Conservation (phyloP, 2,888 invertebrate genomes). For the Sussaba pulchella region DNA sequence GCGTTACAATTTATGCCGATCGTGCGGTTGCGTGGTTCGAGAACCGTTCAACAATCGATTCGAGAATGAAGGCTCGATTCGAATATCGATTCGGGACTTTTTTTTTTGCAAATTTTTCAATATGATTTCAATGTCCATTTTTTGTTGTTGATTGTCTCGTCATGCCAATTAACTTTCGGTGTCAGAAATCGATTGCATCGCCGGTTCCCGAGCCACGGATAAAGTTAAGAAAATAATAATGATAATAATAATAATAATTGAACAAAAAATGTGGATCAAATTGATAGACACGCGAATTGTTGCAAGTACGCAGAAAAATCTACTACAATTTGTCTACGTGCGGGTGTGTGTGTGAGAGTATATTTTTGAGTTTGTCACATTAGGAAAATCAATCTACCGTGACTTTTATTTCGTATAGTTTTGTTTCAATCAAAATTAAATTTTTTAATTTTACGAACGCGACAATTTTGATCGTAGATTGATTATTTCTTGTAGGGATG, state of each 20-base stretch:
- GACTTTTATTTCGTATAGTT: too few species aligned
- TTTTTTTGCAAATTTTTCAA: not conserved
- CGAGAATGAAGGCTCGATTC: not conserved
- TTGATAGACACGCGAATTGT: constrained; percentile 1
- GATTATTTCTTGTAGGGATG: not conserved
- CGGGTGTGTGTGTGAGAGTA: too few species aligned
- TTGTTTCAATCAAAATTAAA: too few species aligned
- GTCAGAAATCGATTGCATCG: not conserved
- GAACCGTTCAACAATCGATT: constrained; percentile 15
- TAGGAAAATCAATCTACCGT: too few species aligned
- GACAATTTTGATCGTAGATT: not conserved
- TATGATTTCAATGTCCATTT: too few species aligned
- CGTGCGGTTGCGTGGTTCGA: constrained; percentile 26
- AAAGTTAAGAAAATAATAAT: not conserved
- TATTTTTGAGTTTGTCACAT: constrained; percentile 65
- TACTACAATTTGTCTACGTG: too few species aligned
- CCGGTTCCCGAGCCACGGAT: constrained; percentile 24
- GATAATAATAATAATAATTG: too few species aligned
- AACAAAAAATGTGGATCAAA: constrained; percentile 25
- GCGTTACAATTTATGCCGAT: constrained; percentile 42
- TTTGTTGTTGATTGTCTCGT: constrained; percentile 37
- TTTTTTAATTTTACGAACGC: constrained; percentile 21
- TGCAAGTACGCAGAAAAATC: not conserved
- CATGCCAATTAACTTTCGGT: constrained; percentile 25
- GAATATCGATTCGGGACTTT: not conserved